Percentiles rank a stretch among this genome's conserved stretches.
Conservation (phyloP, 2,113 vertebrate genomes). For the Dasypus novemcinctus region DNA sequence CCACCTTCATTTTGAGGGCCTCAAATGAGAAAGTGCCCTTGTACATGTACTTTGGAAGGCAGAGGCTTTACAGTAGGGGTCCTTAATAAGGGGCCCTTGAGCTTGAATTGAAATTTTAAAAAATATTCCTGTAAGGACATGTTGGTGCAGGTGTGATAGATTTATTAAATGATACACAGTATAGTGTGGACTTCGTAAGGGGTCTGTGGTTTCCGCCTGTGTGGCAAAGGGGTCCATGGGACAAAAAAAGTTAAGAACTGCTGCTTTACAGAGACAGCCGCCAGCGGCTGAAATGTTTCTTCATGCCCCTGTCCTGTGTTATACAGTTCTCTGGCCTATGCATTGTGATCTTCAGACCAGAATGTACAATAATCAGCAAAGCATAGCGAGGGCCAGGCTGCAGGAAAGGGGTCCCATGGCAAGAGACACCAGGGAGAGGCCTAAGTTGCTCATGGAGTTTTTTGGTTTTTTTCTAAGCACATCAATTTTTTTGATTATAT, state of each 20-base stretch:
- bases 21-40: neutral
- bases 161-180: no score
- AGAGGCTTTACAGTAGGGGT: neutral
- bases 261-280: neutral
- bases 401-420: neutral
- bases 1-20: neutral
- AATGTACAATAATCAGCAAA: neutral
- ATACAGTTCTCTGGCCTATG: neutral
- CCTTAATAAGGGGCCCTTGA: no score
- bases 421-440: neutral
- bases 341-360: neutral
- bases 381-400: fast-evolving
- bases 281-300: neutral
- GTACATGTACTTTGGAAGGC: neutral
- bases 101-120: no score
- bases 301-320: fast-evolving
- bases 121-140: no score
- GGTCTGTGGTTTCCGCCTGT: no score
- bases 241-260: no score
- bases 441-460: neutral
- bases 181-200: no score
- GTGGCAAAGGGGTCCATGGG: no score
- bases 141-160: no score
- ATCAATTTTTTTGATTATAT: no score
- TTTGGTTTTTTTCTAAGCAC: no score